Evolutionary conservation across 2,113 vertebrate species (phyloP), one percentile per base, ranked within the genome.

Genomic region (Crypturellus undulatus): DNA sequence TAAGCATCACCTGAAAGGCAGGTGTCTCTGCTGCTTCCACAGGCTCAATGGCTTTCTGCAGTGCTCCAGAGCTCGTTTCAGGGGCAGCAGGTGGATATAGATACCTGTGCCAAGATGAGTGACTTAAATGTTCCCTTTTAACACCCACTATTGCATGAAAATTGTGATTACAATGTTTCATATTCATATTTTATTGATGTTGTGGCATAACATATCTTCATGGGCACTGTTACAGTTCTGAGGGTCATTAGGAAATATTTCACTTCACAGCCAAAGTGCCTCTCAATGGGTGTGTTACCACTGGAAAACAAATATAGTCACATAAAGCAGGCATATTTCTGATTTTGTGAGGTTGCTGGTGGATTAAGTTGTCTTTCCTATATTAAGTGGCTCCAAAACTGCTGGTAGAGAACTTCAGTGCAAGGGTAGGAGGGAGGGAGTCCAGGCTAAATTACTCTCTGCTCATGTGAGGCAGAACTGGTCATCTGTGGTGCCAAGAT

Each of bases 51-150:
- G 2, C 0, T 3, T 58, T n/a, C 40, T 45, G 87, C 6, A 4
- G 47, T 17, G 4, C 62, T 67, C 79, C 1, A 7, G 75, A 76
- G 52, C 56, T 76, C 60, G 0, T 75, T 42, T 38, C 40, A 34
- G 34, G 54, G 38, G 67, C 43, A 65, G 52, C 67, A 80, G 42
- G 45, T 67, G 38, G 1, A 19, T 5, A 8, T 8, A 56, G 45
- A 47, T n/a, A 21, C 13, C 1, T 1, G 1, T 77, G 72, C 79
- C 86, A 76, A 75, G 42, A 40, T 67, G 34, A 84, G 12, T 79
- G 47, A 87, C 54, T 89, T 65, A 63, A 87, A 88, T 20, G 2
- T 70, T 92, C 90, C 83, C 73, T 58, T 42, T 68, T 64, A 75
- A 58, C 51, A 0, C 77, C 72, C 79, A 92, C 56, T 28, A 6